phyloP scores from a whole-genome alignment of 2,888 invertebrate genomes.

The Drosophila pegasa region DNA sequence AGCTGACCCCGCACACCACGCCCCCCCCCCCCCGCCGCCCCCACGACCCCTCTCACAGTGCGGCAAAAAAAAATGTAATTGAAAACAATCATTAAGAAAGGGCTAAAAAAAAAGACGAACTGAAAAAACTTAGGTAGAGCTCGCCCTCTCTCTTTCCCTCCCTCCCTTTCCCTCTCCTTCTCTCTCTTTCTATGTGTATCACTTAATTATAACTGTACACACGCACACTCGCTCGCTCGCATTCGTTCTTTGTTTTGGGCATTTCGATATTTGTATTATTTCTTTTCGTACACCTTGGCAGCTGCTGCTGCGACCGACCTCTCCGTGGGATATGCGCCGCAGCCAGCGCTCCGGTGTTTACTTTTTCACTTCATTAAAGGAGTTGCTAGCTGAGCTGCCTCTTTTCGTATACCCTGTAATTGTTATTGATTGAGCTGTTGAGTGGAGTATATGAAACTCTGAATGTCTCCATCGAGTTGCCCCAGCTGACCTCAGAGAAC shows the following conservation, averaged over 20 bases:
- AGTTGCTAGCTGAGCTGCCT: slow-evolving; percentile 35
- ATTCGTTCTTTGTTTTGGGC: background rate
- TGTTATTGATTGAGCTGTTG: background rate
- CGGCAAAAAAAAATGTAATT: slow-evolving; percentile 63
- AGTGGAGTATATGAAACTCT: no score
- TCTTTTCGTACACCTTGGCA: slow-evolving; percentile 18
- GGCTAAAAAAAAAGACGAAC: slow-evolving; percentile 15
- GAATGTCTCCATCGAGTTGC: background rate
- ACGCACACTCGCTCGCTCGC: slow-evolving; percentile 21
- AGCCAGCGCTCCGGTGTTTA: slow-evolving; percentile 50
- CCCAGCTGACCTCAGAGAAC: background rate
- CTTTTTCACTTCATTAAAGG: slow-evolving; percentile 81
- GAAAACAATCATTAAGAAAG: slow-evolving; percentile 54
- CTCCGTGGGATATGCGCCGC: slow-evolving; percentile 51
- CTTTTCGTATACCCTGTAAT: slow-evolving; percentile 18
- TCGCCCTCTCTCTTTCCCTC: background rate
- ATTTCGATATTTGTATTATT: slow-evolving; percentile 29
- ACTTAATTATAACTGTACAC: slow-evolving; percentile 80
- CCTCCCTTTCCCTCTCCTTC: background rate
- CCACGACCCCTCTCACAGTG: background rate
- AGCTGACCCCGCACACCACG: slow-evolving; percentile 8
- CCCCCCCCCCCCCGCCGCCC: slow-evolving; percentile 8
- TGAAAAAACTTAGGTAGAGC: slow-evolving; percentile 22
- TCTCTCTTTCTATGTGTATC: slow-evolving; percentile 58
- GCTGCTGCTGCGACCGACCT: slow-evolving; percentile 33